Conservation (phyloP, 2,888 invertebrate species). For the Hermodice carunculata region DNA sequence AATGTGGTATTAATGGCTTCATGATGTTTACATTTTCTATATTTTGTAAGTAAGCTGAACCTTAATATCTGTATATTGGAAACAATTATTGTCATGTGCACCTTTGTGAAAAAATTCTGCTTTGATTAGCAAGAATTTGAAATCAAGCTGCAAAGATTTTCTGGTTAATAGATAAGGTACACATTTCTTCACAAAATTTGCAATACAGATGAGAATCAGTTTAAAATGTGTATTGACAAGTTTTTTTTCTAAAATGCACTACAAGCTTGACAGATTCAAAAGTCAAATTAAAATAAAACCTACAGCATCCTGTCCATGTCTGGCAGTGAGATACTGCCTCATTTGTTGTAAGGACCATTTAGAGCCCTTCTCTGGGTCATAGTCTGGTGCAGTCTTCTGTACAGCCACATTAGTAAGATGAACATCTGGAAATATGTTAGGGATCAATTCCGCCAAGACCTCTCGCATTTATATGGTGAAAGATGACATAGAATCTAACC, state of each 20-base stretch:
- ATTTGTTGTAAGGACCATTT: slow-evolving; percentile 75
- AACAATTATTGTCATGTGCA: background rate
- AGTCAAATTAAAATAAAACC: no score
- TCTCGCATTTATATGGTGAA: background rate
- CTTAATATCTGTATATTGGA: background rate
- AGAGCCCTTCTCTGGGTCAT: slow-evolving; percentile 73
- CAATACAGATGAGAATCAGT: no score
- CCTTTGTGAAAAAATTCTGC: background rate
- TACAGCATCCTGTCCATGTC: slow-evolving; percentile 73
- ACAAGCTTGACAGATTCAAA: no score
- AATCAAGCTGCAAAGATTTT: background rate
- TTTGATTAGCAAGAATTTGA: background rate
- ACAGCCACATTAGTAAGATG: slow-evolving; percentile 76
- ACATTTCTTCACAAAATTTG: background rate
- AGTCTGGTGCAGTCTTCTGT: slow-evolving; percentile 73
- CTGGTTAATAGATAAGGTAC: background rate
- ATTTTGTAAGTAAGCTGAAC: background rate
- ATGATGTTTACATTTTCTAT: no score
- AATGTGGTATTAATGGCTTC: no score
- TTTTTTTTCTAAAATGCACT: no score
- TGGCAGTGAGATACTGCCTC: slow-evolving; percentile 73
- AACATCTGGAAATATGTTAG: slow-evolving; percentile 54
- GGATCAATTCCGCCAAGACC: no score
- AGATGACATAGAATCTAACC: no score
- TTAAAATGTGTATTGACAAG: no score